Evolutionary conservation across 2,113 vertebrate genomes (phyloP).

Genomic region (Takifugu bimaculatus): DNA sequence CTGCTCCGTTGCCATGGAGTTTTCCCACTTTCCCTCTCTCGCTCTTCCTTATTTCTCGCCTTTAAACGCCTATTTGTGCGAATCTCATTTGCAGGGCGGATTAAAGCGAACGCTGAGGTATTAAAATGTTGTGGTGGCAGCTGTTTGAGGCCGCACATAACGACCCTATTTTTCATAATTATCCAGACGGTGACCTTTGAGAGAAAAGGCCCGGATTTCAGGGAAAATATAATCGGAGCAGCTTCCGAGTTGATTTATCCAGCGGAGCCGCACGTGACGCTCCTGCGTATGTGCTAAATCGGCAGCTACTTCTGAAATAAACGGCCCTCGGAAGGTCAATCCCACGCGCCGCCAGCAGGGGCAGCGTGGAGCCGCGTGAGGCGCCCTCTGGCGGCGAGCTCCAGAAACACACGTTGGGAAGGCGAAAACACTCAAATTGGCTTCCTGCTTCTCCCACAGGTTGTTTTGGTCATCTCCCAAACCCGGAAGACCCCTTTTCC

Average conservation of each 20-base stretch:
- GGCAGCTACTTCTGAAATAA: too few relatives aligned
- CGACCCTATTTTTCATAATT: too few relatives aligned
- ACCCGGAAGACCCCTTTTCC: not conserved
- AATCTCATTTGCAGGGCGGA: slow-evolving; percentile 36
- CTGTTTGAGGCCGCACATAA: not conserved
- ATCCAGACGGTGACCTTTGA: too few relatives aligned
- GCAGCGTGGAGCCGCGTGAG: not conserved
- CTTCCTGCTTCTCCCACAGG: not conserved
- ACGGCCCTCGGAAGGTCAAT: too few relatives aligned
- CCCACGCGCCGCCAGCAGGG: too few relatives aligned
- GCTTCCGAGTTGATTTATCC: too few relatives aligned
- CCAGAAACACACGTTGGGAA: too few relatives aligned
- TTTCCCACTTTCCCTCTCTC: slow-evolving; percentile 12
- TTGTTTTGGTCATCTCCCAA: not conserved
- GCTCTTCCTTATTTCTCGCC: slow-evolving; percentile 16
- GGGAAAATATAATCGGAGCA: too few relatives aligned
- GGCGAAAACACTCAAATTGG: not conserved
- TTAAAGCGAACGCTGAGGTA: slow-evolving; percentile 6
- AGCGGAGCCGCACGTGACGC: too few relatives aligned
- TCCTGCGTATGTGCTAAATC: too few relatives aligned
- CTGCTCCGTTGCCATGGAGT: slow-evolving; percentile 68
- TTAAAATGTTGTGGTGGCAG: not conserved
- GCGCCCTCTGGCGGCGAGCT: not conserved
- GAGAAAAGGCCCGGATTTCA: too few relatives aligned
- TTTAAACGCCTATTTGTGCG: slow-evolving; percentile 21